Evolutionary conservation across 2,888 invertebrate genomes (phyloP), one percentile per base, ranked within the genome.

Genomic region (Artemia sp.): DNA sequence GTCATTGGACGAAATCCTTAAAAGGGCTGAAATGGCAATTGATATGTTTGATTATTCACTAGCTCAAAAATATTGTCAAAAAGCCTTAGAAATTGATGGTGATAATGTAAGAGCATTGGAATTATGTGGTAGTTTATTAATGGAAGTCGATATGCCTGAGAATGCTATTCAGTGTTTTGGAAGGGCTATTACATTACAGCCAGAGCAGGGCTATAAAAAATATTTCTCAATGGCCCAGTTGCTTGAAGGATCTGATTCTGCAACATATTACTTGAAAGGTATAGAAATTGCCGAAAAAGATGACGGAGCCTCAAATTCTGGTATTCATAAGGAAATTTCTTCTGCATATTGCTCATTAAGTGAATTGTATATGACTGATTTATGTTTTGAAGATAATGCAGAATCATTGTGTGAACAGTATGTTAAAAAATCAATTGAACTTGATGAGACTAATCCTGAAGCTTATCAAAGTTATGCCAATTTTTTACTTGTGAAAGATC

Each of bases 321-420:
- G 53, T 12, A 52, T 75, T 51, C 72, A 71, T 67, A 73, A 73
- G 70, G 67, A 78, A 71, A 74, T 80, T 24, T 79, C 80, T 10
- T 76, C 74, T 72, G 80, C 79, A 2, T 78, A 78, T 72, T 77
- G 79, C 71, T 76, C 79, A 12, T 74, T 80, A 64, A 78, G 79
- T 52, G 80, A 80, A 75, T 74, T 80, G 19, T 80, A 77, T 73
- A 78, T 79, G 75, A 80, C 80, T 52, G 80, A 80, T 73, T 76
- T 76, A 19, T 80, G 80, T 74, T 76, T 76, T 75, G 78, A 78
- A 69, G 78, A 76, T 67, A 75, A 76, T 72, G 80, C 80, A 2
- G 80, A 80, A 73, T 74, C 74, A 10, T 74, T 76, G 66, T 80
- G 80, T 73, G 74, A 74, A 70, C 72, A 74, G 4, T 74, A 74